phyloP scores from a whole-genome alignment of 2,797 vertebrate species.

The Poecilia wingei region DNA sequence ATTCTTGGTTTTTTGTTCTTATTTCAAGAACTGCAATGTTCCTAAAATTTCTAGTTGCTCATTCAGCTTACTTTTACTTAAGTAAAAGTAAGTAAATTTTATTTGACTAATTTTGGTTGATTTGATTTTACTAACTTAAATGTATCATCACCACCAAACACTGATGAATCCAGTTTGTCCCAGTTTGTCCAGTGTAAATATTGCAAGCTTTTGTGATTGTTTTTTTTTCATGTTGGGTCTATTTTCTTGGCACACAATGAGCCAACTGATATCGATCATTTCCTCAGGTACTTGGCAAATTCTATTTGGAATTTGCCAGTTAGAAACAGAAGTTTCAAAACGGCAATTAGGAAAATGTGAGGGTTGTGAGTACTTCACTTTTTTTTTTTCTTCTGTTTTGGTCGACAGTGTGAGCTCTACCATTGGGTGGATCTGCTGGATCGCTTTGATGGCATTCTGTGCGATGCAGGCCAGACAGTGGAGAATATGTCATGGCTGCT shows the following conservation, averaged over 20 bases:
- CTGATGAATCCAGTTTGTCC: neutral
- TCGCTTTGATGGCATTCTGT: slow-evolving; percentile 95
- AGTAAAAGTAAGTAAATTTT: no score
- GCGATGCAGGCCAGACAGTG: slow-evolving; percentile 94
- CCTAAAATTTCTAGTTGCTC: neutral
- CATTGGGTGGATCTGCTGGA: slow-evolving; percentile 98
- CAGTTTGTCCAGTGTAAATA: neutral
- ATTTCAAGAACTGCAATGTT: neutral
- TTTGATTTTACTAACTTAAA: neutral
- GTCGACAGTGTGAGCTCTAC: slow-evolving; percentile 92
- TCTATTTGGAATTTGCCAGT: neutral
- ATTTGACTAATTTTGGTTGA: neutral
- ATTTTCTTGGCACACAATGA: neutral
- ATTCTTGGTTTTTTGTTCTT: neutral
- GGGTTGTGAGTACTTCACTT: neutral
- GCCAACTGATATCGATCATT: neutral
- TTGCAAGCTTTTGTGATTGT: neutral
- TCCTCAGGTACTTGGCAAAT: neutral
- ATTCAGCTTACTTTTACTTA: neutral
- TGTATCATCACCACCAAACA: neutral
- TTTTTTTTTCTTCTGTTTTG: neutral
- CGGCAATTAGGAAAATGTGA: neutral
- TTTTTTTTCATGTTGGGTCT: neutral
- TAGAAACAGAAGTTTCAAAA: neutral
- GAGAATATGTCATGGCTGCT: slow-evolving; percentile 97